Conservation (phyloP, 2,888 invertebrate genomes). For the Epinotia ramella region DNA sequence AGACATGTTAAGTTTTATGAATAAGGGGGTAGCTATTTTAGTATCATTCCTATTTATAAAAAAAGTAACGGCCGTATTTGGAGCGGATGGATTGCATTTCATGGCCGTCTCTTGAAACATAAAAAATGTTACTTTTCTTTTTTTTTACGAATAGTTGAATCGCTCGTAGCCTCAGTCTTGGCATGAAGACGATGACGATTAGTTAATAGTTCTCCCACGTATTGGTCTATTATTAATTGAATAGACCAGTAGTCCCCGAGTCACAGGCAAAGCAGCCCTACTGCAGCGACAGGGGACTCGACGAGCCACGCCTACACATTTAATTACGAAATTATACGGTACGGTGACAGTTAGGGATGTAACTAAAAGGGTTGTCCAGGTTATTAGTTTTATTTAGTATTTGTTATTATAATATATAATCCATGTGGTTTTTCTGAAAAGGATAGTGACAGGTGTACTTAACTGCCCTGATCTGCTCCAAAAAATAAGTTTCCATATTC, state of each 20-base stretch:
- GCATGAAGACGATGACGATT: not conserved
- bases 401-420: not conserved
- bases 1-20: no score
- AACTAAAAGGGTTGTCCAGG: conserved; percentile 3
- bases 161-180: not conserved
- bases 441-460: no score
- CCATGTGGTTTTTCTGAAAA: not conserved
- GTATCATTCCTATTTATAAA: no score
- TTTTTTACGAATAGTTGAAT: no score
- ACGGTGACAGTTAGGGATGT: conserved; percentile 14
- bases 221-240: conserved; percentile 15
- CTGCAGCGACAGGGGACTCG: conserved; percentile 47
- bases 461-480: no score
- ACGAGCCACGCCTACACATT: conserved; percentile 48
- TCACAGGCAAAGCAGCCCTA: conserved; percentile 24
- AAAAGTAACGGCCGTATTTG: no score
- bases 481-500: no score
- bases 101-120: no score
- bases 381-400: not conserved
- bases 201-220: conserved; percentile 14
- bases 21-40: no score
- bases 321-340: conserved; percentile 35
- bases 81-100: no score
- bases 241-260: conserved; percentile 14
- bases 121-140: no score